These are phyloP conservation scores for Phyllotis vaccarum DNA, from an alignment of 2,797 vertebrate genomes.

Conservation along the genomic window DNA sequence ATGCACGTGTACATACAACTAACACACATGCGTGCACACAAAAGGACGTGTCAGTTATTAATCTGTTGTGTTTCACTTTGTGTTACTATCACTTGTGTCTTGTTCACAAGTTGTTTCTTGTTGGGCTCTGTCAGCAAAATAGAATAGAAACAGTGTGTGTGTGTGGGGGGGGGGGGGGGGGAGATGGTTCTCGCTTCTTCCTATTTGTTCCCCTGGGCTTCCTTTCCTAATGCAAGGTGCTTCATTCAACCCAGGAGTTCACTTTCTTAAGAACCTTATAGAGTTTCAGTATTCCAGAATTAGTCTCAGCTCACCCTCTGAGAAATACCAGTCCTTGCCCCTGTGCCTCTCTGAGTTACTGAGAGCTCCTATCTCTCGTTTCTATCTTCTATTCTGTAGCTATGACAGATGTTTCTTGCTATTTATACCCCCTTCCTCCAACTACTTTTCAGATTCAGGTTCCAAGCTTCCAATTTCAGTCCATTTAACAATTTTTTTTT, in stretches of 20 bases:
- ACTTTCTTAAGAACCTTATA: background rate
- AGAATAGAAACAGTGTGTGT: too few species aligned
- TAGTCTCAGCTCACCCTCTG: background rate
- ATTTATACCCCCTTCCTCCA: background rate
- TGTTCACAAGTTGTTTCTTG: background rate
- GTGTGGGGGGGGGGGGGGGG: too few species aligned
- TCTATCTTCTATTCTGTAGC: background rate
- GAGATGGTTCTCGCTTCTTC: background rate
- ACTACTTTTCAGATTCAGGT: background rate
- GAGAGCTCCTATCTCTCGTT: background rate
- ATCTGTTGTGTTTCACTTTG: background rate
- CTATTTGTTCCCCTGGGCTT: background rate
- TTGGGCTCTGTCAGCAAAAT: background rate
- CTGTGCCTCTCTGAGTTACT: background rate
- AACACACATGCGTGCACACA: background rate
- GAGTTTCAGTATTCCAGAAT: background rate
- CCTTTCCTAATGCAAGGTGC: background rate
- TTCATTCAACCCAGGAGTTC: background rate
- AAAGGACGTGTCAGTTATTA: background rate
- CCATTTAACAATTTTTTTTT: background rate
- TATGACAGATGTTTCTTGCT: background rate
- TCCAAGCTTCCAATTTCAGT: background rate
- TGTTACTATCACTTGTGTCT: background rate
- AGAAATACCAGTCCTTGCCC: background rate
- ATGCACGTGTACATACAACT: too few species aligned